phyloP scores from a whole-genome alignment of 64 coral and sea anemone species.

The Hydrozoanthus tunicans region DNA sequence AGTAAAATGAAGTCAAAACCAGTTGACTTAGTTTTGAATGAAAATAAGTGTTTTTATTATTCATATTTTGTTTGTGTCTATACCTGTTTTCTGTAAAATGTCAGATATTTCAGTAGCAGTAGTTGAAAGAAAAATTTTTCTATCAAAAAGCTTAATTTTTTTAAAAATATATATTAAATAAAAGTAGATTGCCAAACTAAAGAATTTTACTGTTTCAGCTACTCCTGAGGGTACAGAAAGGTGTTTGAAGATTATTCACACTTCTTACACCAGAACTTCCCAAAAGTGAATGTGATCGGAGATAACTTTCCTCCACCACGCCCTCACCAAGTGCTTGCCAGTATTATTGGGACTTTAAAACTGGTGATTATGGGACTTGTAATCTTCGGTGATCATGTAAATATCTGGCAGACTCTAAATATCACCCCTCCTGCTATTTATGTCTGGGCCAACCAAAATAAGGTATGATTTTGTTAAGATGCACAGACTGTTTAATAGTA shows the following conservation, averaged over 20 bases:
- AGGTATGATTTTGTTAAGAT: conserved; percentile 60
- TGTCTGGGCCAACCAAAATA: conserved; percentile 93
- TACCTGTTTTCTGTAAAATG: no score
- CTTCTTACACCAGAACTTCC: conserved; percentile 98
- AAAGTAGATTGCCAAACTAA: no score
- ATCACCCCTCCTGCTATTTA: conserved; percentile 83
- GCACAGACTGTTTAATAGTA: no score
- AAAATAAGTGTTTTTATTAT: no score
- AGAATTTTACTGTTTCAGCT: conserved; percentile 62
- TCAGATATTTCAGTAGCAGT: no score
- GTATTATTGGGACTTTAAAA: conserved; percentile 73
- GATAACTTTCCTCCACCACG: conserved; percentile 95
- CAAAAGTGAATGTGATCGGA: conserved; percentile 80
- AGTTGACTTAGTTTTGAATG: no score
- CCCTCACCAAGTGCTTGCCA: conserved; percentile 80
- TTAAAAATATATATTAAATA: no score
- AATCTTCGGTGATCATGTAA: conserved; percentile 80
- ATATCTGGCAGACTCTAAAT: conserved; percentile 82
- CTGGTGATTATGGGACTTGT: conserved; percentile 77
- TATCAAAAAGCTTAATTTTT: no score
- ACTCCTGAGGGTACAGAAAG: conserved; percentile 95
- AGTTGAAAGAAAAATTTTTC: no score
- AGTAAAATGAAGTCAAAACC: no score
- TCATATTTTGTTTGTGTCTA: no score
- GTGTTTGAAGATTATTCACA: conserved; percentile 97